Percentiles rank a stretch among this genome's conserved stretches.
Conservation (phyloP, 2,888 invertebrate genomes). For the Cataglyphis livida region DNA sequence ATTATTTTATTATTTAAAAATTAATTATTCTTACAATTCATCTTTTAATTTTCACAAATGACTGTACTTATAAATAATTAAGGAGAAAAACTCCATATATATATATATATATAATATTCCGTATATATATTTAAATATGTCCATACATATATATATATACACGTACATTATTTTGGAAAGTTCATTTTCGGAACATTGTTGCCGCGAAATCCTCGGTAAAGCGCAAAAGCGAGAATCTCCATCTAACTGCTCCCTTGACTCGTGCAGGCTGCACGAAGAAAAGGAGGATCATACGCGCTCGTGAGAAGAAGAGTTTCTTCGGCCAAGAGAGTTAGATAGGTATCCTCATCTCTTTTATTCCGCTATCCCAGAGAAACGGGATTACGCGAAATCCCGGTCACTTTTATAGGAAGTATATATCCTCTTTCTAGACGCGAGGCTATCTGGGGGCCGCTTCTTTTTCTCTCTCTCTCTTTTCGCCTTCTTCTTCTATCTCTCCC, state of each 20-base stretch:
- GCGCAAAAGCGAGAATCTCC: conserved; percentile 31
- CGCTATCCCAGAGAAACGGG: conserved; percentile 72
- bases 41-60: too few relatives aligned
- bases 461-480: background rate
- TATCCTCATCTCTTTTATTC: conserved; percentile 48
- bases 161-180: background rate
- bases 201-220: conserved; percentile 34
- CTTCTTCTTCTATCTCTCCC: background rate
- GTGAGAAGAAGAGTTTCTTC: conserved; percentile 30
- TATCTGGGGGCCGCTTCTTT: conserved; percentile 63
- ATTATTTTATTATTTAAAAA: too few relatives aligned
- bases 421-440: conserved; percentile 62
- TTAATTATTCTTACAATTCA: too few relatives aligned
- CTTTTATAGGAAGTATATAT: conserved; percentile 79
- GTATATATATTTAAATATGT: too few relatives aligned
- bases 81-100: too few relatives aligned
- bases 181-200: conserved; percentile 3
- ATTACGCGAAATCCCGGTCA: conserved; percentile 84
- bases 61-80: too few relatives aligned
- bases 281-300: conserved; percentile 28
- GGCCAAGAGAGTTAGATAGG: conserved; percentile 10
- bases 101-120: too few relatives aligned
- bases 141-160: background rate
- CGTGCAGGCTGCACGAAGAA: conserved; percentile 24
- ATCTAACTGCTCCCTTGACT: conserved; percentile 15